Percentiles rank a stretch among this genome's conserved stretches.
Conservation (phyloP, 2,888 invertebrate species). For the Tortricodes alternella region DNA sequence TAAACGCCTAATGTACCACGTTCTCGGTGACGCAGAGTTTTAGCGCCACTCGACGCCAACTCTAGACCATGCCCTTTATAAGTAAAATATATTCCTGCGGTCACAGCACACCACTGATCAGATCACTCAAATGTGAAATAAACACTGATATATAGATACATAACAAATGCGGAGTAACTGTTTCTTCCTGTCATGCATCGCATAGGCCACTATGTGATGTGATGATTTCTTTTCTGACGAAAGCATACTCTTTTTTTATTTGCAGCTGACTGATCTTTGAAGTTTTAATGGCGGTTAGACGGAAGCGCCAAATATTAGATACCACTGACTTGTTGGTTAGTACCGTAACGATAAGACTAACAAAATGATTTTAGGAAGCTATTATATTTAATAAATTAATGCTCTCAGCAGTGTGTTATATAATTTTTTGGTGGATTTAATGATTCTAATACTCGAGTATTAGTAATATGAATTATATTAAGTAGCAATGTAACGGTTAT, state of each 20-base stretch:
- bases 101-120: not conserved
- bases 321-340: constrained; percentile 59
- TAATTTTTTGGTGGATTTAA: constrained; percentile 78
- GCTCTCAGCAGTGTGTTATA: constrained; percentile 73
- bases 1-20: constrained; percentile 95
- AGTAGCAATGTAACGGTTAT: constrained; percentile 76
- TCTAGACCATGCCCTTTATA: constrained; percentile 35
- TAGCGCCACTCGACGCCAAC: constrained; percentile 48
- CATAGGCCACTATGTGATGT: constrained; percentile 1
- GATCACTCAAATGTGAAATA: too few species aligned
- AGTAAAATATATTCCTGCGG: not conserved
- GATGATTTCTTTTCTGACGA: not conserved
- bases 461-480: constrained; percentile 77
- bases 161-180: not conserved
- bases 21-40: constrained; percentile 89
- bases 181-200: constrained; percentile 6
- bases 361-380: constrained; percentile 71
- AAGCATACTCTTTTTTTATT: constrained; percentile 4
- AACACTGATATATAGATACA: not conserved
- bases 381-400: constrained; percentile 52
- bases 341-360: constrained; percentile 71
- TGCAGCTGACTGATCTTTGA: constrained; percentile 46
- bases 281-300: constrained; percentile 53
- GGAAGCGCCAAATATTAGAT: constrained; percentile 50
- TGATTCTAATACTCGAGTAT: constrained; percentile 82